These are phyloP conservation scores for Neocrepidodera transversa DNA, from an alignment of 2,888 invertebrate species.

Conservation along the genomic window DNA sequence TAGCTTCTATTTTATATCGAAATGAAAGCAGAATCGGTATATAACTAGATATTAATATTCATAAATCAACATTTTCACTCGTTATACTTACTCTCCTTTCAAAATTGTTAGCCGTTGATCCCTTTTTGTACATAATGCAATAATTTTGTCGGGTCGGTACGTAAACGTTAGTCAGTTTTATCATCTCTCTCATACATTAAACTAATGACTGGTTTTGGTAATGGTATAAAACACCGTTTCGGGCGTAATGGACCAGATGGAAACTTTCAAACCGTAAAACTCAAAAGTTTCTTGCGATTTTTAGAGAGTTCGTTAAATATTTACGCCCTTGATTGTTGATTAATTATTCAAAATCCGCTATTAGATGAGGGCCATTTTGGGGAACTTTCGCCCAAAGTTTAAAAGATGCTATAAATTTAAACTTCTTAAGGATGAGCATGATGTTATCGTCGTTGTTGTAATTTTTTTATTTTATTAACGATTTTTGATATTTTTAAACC, in stretches of 20 bases:
- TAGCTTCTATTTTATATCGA: too few relatives aligned
- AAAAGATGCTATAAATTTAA: constrained; percentile 13
- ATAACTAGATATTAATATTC: not conserved
- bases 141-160: constrained; percentile 12
- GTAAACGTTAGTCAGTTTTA: constrained; percentile 21
- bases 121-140: constrained; percentile 11
- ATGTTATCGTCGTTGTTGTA: too few relatives aligned
- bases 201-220: constrained; percentile 25
- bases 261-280: constrained; percentile 28
- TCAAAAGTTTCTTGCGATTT: constrained; percentile 27
- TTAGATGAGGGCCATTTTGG: constrained; percentile 18
- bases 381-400: not conserved
- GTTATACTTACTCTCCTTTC: not conserved
- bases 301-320: constrained; percentile 28
- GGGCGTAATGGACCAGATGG: constrained; percentile 28
- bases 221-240: constrained; percentile 19
- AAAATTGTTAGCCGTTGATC: not conserved
- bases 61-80: constrained; percentile 5
- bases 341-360: constrained; percentile 29
- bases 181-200: constrained; percentile 21
- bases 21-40: too few relatives aligned
- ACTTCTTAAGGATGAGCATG: not conserved
- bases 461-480: too few relatives aligned
- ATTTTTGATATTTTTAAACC: too few relatives aligned
- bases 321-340: constrained; percentile 31